Evolutionary conservation across 2,797 vertebrate species (phyloP), one percentile per base, ranked within the genome.

Genomic region (Poecilia velifera): DNA sequence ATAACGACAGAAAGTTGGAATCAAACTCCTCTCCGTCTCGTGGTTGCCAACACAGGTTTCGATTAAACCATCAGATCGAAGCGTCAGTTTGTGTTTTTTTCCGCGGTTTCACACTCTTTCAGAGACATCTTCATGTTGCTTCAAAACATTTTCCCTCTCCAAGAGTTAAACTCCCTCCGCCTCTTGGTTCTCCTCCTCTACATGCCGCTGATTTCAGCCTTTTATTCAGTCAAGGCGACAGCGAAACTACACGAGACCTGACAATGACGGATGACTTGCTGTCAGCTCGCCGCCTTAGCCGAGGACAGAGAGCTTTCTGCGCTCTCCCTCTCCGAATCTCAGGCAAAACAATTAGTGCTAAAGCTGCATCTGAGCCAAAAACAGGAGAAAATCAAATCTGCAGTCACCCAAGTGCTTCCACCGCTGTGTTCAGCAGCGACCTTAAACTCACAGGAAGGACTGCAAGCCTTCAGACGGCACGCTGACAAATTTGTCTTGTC

Each of bases 221-320:
- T 85, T 80, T 72, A 68, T 80, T 91, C 82, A 85, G 84, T 51
- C 34, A 41, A 76, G 25, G 85, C 45, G 74, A 85, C 84, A 68
- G 76, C 55, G 59, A 82, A 83, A 88, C 85, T 57, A 87, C 82
- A 82, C 86, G 2, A 64, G 91, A 81, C 80, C 25, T 72, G 91
- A 92, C 89, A 89, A 68, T 89, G 90, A 94, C 72, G 72, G 88
- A 93, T 88, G 90, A 77, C 82, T 90, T 47, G 78, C 86, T 87
- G 91, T 91, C 86, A 89, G 86, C 80, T 62, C 64, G 9, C 79
- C 53, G 85, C 83, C 89, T 91, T 85, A 83, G 87, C 88, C 82
- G 64, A 91, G 95, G 94, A 93, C 94, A 85, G 93, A 82, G 91
- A 83, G 92, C 94, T 95, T 76, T 93, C 94, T 80, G 77, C 36